Percentiles rank a stretch among this genome's conserved stretches.
These are phyloP conservation scores for Salvelinus fontinalis DNA, from an alignment of 2,113 vertebrate genomes.

Conservation along the genomic window DNA sequence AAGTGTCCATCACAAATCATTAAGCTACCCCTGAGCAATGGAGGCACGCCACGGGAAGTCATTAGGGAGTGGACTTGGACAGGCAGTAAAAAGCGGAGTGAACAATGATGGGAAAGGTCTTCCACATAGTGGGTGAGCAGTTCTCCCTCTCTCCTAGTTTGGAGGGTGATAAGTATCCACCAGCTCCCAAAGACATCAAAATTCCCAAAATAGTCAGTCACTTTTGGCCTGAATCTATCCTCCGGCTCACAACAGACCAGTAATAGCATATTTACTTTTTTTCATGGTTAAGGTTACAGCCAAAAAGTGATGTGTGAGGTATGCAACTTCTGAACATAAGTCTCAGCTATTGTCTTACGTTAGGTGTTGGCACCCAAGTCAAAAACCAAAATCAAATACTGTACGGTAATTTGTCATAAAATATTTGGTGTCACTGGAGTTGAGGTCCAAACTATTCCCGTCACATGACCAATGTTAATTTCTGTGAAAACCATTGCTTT, in stretches of 20 bases:
- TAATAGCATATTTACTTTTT: too few species aligned
- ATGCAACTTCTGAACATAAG: too few species aligned
- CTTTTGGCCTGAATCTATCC: conserved; percentile 34
- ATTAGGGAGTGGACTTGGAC: conserved; percentile 44
- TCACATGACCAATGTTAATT: background rate
- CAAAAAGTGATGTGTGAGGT: too few species aligned
- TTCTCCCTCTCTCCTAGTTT: conserved; percentile 36
- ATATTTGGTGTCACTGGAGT: too few species aligned
- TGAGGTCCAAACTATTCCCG: too few species aligned
- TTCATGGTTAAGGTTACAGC: too few species aligned
- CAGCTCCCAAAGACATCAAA: conserved; percentile 17
- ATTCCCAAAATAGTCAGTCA: conserved; percentile 37
- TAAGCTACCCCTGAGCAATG: conserved; percentile 9
- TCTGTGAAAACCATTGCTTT: conserved; percentile 29
- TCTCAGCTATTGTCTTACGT: too few species aligned
- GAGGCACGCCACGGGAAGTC: conserved; percentile 43
- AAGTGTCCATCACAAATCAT: conserved; percentile 62
- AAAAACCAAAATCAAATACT: background rate
- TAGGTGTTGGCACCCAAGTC: background rate
- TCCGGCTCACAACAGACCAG: too few species aligned
- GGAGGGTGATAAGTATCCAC: conserved; percentile 56
- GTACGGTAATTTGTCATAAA: background rate
- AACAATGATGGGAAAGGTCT: conserved; percentile 57
- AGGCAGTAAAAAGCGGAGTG: conserved; percentile 52
- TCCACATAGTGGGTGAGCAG: conserved; percentile 27